A percentile compares a stretch with the other conserved stretches of the same genome.
Conservation (phyloP, 2,113 vertebrate genomes). For the Semicossyphus pulcher region DNA sequence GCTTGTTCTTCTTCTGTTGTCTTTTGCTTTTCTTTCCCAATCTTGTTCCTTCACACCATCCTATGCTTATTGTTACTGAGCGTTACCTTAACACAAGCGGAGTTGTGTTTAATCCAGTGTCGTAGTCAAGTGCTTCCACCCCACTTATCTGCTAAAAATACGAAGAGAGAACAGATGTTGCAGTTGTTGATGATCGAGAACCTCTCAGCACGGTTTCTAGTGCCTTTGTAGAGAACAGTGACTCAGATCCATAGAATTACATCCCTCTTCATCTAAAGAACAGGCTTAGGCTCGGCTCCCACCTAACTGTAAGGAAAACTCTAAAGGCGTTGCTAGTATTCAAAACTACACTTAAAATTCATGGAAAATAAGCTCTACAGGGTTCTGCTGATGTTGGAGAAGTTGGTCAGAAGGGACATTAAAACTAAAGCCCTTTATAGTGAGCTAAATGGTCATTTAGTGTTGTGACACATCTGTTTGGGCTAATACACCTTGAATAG, state of each 20-base stretch:
- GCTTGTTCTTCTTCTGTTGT: too few species aligned
- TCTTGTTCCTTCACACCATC: constrained; percentile 14
- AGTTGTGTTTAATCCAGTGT: constrained; percentile 25
- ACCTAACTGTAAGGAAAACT: too few species aligned
- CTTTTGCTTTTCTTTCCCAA: neutral
- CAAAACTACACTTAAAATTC: neutral
- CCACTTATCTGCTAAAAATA: neutral
- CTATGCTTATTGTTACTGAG: constrained; percentile 13
- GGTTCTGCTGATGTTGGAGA: constrained; percentile 4
- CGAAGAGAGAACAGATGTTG: constrained; percentile 24
- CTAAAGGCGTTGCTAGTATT: constrained; percentile 2
- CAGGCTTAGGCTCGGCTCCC: too few species aligned
- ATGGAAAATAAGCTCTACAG: neutral
- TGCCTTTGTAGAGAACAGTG: constrained; percentile 80
- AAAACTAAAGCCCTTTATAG: neutral
- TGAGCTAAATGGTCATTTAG: neutral
- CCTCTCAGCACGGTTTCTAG: constrained; percentile 75
- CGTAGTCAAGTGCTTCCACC: constrained; percentile 33
- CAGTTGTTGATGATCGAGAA: constrained; percentile 47
- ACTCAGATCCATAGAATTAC: constrained; percentile 47
- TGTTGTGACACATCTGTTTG: constrained; percentile 17
- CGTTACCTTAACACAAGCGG: constrained; percentile 27
- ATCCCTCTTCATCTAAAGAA: constrained; percentile 31
- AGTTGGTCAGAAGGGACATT: neutral
- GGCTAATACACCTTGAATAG: neutral